Percentiles rank a stretch among this genome's conserved stretches.
phyloP scores from a whole-genome alignment of 2,797 vertebrate genomes.

The Chrysocyon brachyurus region DNA sequence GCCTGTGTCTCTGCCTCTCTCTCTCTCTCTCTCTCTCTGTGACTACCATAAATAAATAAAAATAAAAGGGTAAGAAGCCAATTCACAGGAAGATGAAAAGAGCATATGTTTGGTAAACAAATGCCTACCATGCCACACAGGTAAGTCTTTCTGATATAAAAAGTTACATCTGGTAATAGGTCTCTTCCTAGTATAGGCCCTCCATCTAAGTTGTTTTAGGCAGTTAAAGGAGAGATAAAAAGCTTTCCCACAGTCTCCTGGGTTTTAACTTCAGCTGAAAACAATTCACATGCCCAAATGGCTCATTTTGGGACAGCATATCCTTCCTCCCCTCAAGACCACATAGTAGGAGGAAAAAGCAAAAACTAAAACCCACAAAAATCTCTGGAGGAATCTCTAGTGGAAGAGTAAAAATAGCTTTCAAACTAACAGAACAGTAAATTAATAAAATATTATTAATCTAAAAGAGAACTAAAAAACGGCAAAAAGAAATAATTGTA shows the following conservation, averaged over 20 bases:
- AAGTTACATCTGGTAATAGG: neutral
- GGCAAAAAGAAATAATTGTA: neutral
- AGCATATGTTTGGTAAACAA: neutral
- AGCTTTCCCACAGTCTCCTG: neutral
- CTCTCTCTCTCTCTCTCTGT: too few species aligned
- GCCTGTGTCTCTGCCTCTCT: too few species aligned
- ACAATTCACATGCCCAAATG: neutral
- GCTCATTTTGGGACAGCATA: neutral
- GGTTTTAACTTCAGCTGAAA: neutral
- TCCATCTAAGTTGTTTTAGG: neutral
- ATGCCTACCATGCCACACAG: neutral
- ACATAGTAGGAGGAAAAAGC: neutral
- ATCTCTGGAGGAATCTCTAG: neutral
- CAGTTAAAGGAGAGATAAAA: neutral
- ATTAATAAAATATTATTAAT: neutral
- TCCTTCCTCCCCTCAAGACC: neutral
- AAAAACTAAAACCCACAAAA: neutral
- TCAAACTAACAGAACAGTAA: neutral
- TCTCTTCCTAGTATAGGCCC: neutral
- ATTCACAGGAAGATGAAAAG: neutral
- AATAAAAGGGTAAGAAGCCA: neutral
- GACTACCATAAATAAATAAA: too few species aligned
- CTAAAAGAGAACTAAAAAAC: neutral
- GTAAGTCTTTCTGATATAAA: neutral
- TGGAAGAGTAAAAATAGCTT: neutral